A percentile compares a stretch with the other conserved stretches of the same genome.
Conservation (phyloP, 1,140 invertebrate genomes). For the Drosophila gunungcola region DNA sequence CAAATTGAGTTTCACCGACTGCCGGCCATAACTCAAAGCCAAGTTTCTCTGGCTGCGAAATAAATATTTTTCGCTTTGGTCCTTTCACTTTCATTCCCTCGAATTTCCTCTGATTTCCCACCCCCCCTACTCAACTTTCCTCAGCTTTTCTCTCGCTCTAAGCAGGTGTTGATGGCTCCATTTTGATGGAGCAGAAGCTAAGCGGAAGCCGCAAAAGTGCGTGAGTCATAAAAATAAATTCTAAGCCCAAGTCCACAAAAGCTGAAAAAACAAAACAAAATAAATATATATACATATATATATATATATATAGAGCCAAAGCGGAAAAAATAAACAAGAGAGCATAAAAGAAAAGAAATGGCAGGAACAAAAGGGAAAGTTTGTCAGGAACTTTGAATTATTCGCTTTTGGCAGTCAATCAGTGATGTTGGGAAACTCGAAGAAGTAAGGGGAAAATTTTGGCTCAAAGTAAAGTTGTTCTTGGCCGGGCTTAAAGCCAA, state of each 20-base stretch:
- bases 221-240: conserved; percentile 82
- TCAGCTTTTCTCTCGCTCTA: conserved; percentile 28
- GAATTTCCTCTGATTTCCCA: not conserved
- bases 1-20: conserved; percentile 79
- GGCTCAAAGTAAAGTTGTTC: conserved; percentile 10
- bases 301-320: not conserved
- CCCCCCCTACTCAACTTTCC: conserved; percentile 1
- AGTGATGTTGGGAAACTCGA: conserved; percentile 2
- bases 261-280: conserved; percentile 15
- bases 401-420: conserved; percentile 78
- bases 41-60: conserved; percentile 41
- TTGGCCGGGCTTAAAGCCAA: conserved; percentile 15
- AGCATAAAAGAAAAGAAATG: conserved; percentile 1
- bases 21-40: conserved; percentile 77
- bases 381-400: conserved; percentile 66
- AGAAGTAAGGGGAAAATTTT: not conserved
- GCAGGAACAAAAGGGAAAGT: conserved; percentile 43
- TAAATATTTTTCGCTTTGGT: conserved; percentile 35
- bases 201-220: conserved; percentile 80
- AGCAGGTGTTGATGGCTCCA: conserved; percentile 81
- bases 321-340: conserved; percentile 23
- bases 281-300: too few relatives aligned
- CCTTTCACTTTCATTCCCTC: conserved; percentile 36
- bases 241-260: conserved; percentile 18
- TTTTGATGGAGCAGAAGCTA: conserved; percentile 71